A percentile compares a stretch with the other conserved stretches of the same genome.
Conservation (phyloP, 2,888 invertebrate species). For the Panopea generosa region DNA sequence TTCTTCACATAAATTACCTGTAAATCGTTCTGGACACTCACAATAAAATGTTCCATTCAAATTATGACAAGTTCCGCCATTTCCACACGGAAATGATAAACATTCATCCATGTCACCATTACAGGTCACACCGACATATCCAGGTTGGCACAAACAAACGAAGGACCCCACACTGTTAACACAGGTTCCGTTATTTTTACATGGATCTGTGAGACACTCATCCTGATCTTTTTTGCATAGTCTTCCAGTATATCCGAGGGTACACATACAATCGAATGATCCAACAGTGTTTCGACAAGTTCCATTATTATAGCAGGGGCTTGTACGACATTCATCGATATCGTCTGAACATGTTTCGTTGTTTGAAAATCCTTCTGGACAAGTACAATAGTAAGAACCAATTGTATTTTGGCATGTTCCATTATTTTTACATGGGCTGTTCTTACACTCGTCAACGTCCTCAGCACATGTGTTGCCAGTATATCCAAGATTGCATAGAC, state of each 20-base stretch:
- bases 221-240: constrained; percentile 27
- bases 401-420: constrained; percentile 26
- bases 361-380: constrained; percentile 30
- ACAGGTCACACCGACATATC: constrained; percentile 12
- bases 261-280: constrained; percentile 22
- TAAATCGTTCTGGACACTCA: not conserved
- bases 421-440: constrained; percentile 21
- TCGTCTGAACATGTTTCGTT: constrained; percentile 23
- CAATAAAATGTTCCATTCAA: not conserved
- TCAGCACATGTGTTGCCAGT: constrained; percentile 10
- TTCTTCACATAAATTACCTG: too few relatives aligned
- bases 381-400: constrained; percentile 31
- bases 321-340: constrained; percentile 23
- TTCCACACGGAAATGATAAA: not conserved
- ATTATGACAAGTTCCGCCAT: not conserved
- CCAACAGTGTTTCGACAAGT: constrained; percentile 21
- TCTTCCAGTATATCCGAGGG: constrained; percentile 20
- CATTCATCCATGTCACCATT: constrained; percentile 15
- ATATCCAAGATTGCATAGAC: constrained; percentile 55
- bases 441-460: constrained; percentile 26
- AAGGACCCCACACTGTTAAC: constrained; percentile 18
- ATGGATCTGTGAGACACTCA: constrained; percentile 18
- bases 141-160: constrained; percentile 24
- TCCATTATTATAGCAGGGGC: constrained; percentile 29
- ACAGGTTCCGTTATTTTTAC: constrained; percentile 33